Base-by-base conservation (phyloP, 2,797 vertebrate genomes). In the Cossypha dichroa region DNA sequence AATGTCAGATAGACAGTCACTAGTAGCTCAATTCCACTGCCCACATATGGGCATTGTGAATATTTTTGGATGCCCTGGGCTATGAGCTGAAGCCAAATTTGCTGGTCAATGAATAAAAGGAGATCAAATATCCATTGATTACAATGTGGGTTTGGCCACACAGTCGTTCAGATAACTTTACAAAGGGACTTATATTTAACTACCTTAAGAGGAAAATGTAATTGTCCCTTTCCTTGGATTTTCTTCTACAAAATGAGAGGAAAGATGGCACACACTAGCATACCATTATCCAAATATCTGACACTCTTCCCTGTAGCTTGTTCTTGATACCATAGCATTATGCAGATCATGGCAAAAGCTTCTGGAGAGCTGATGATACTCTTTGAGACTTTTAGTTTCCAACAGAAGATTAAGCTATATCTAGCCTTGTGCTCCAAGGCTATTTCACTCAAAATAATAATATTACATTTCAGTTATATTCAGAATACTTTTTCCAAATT, bases 391-490 rank as follows among this genome's bases (percentile, higher is more conserved):
- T 69, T 54, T 25, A 28, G 25, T 31, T 94, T 94, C 48, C 45
- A 60, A 81, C 12, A 62, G 36, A 69, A 85, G 68, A n/a, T 72
- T 90, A 90, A 8, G 6, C 20, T 72, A 3, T 80, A 82, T 68
- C n/a, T 67, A 28, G 72, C 78, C 49, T 79, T 43, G 9, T 64
- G 38, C n/a, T 90, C 49, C 51, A 54, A 90, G 46, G 9, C 29
- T 73, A 46, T 40, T 66, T n/a, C 29, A 88, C 46, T 91, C 51
- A 49, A 89, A 84, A 88, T 56, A 93, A 59, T 80, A 88, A 59
- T 66, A 74, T 82, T 85, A 69, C 9, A 78, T 90, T 97, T 94
- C 40, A 67, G 59, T 93, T 92, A 33, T n/a, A 59, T 54, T 85
- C 55, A 87, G 31, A 92, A 64, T 12, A 68, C 66, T 89, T 90